A percentile compares a stretch with the other conserved stretches of the same genome.
Evolutionary conservation across 2,888 invertebrate genomes (phyloP).

Genomic region (Zaprionus obscuricornis): DNA sequence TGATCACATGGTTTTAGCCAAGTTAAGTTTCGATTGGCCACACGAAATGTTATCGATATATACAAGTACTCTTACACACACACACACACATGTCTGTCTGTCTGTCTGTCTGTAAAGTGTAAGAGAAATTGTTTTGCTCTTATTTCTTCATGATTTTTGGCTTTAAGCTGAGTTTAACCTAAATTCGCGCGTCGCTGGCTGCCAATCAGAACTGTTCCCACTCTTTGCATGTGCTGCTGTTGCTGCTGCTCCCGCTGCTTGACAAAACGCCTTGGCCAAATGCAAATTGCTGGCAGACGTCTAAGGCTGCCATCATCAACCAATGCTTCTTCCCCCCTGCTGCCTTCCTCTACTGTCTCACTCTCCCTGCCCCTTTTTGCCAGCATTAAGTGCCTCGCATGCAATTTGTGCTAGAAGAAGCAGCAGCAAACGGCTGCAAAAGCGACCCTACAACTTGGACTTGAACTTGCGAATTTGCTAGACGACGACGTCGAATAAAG

Average conservation of each 20-base stretch:
- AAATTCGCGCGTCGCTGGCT: slow-evolving; percentile 46
- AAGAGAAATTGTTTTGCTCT: neutral
- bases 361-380: neutral
- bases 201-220: slow-evolving; percentile 6
- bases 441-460: slow-evolving; percentile 56
- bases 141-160: slow-evolving; percentile 26
- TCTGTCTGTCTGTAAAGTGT: too few species aligned
- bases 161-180: slow-evolving; percentile 63
- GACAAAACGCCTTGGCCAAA: slow-evolving; percentile 69
- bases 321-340: neutral
- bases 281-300: slow-evolving; percentile 49
- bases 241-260: slow-evolving; percentile 50
- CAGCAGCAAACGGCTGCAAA: slow-evolving; percentile 20
- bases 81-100: too few species aligned
- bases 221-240: neutral
- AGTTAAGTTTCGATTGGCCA: too few species aligned
- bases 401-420: slow-evolving; percentile 49
- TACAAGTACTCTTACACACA: too few species aligned
- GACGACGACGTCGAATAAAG: slow-evolving; percentile 49
- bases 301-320: too few species aligned
- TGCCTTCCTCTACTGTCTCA: neutral
- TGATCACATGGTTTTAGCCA: too few species aligned
- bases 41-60: too few species aligned
- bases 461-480: slow-evolving; percentile 75
- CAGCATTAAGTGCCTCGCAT: slow-evolving; percentile 40